Evolutionary conservation across 2,888 invertebrate species (phyloP).

Genomic region (Cryptocephalus moraei): DNA sequence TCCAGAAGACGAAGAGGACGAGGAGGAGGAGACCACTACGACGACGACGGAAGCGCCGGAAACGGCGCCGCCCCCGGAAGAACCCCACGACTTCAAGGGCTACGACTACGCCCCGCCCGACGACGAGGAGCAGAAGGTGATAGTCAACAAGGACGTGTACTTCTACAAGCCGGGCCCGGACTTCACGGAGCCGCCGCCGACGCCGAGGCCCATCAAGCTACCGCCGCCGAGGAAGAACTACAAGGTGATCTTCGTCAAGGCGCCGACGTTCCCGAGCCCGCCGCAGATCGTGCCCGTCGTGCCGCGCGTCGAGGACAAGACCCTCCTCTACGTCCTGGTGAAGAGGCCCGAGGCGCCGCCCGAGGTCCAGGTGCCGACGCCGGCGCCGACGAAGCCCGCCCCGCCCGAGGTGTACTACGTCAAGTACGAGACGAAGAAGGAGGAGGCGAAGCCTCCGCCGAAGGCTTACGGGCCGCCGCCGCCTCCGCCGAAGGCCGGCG

Average conservation of each 20-base stretch:
- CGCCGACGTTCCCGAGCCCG: conserved; percentile 5
- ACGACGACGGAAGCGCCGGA: not conserved
- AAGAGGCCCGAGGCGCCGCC: conserved; percentile 79
- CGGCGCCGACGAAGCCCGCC: conserved; percentile 71
- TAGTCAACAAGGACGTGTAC: conserved; percentile 4
- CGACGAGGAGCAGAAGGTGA: not conserved
- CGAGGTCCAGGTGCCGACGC: conserved; percentile 64
- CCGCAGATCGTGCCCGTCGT: not conserved
- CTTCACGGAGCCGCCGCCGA: not conserved
- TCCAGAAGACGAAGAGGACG: too few species aligned
- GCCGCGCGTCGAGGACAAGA: conserved; percentile 76
- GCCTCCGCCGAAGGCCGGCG: too few species aligned
- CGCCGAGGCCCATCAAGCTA: not conserved
- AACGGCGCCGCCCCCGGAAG: not conserved
- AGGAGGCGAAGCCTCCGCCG: conserved; percentile 17
- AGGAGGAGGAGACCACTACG: not conserved
- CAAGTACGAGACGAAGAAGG: conserved; percentile 64
- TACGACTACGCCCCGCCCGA: conserved; percentile 1
- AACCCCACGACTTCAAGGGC: not conserved
- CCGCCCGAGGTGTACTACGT: conserved; percentile 88
- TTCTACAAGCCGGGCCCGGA: conserved; percentile 5
- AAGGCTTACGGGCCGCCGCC: not conserved
- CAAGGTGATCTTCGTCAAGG: conserved; percentile 18
- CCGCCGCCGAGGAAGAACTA: conserved; percentile 7
- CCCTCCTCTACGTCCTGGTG: conserved; percentile 77